These are phyloP conservation scores for Gnathonemus echidnorhynchus DNA, from an alignment of 2,113 vertebrate genomes.

Conservation along the genomic window DNA sequence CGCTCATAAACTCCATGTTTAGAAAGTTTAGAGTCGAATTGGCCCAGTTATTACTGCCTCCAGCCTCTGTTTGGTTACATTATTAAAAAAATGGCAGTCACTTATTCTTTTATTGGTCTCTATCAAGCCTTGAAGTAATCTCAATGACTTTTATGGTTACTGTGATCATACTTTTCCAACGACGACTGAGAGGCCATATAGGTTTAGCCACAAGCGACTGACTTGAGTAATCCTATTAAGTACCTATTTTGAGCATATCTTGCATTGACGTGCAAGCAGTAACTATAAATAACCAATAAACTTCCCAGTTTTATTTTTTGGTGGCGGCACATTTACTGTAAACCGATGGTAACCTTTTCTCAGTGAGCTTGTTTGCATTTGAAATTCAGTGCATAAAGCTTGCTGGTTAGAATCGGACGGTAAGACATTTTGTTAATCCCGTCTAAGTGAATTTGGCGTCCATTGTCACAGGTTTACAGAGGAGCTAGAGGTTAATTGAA, in stretches of 20 bases:
- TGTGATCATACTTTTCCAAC: neutral
- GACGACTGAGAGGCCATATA: neutral
- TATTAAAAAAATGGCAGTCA: neutral
- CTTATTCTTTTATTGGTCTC: conserved; percentile 8
- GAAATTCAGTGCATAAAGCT: neutral
- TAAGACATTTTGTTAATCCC: neutral
- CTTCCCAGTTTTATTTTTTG: neutral
- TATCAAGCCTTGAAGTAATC: neutral
- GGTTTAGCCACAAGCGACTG: conserved; percentile 8
- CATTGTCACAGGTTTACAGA: neutral
- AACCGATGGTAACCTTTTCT: neutral
- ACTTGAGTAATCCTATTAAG: neutral
- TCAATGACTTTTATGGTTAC: neutral
- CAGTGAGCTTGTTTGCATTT: neutral
- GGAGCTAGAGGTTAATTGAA: conserved; percentile 34
- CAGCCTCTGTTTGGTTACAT: conserved; percentile 1
- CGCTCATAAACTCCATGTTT: neutral
- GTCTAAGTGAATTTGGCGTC: neutral
- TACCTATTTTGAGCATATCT: neutral
- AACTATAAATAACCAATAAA: neutral
- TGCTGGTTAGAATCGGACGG: neutral
- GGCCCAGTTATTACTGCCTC: neutral
- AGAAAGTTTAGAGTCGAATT: neutral
- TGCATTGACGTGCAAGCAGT: neutral
- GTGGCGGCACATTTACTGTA: neutral